Evolutionary conservation across 1,140 invertebrate species (phyloP).

Genomic region (Capitella teleta): DNA sequence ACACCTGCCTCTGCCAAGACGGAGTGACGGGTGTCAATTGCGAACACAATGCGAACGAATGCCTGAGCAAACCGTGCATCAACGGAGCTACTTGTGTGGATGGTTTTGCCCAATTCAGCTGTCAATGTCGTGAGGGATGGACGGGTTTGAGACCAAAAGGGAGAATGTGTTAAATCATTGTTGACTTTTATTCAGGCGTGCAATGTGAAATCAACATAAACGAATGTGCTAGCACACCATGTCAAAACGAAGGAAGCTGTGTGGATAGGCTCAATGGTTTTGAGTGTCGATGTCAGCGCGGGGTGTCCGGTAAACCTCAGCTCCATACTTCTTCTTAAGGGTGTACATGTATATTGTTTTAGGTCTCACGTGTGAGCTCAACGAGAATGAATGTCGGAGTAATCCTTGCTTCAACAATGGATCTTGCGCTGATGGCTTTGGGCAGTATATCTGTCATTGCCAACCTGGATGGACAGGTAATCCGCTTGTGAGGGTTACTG

Average conservation of each 20-base stretch:
- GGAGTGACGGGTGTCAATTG: slow-evolving; percentile 75
- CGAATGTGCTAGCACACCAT: slow-evolving; percentile 16
- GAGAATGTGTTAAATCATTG: too few relatives aligned
- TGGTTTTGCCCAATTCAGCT: slow-evolving; percentile 10
- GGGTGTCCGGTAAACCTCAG: too few relatives aligned
- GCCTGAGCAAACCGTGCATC: background rate
- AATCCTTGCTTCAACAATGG: slow-evolving; percentile 3
- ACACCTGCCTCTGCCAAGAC: slow-evolving; percentile 64
- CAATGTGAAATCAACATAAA: slow-evolving; percentile 83
- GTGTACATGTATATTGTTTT: too few relatives aligned
- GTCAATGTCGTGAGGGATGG: slow-evolving; percentile 17
- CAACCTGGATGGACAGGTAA: too few relatives aligned
- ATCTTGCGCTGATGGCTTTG: slow-evolving; percentile 1
- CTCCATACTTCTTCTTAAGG: too few relatives aligned
- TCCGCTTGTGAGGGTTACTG: too few relatives aligned
- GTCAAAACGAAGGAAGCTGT: slow-evolving; percentile 51
- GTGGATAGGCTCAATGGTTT: slow-evolving; percentile 48
- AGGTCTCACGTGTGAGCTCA: too few relatives aligned
- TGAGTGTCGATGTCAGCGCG: slow-evolving; percentile 13
- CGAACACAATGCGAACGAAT: slow-evolving; percentile 41
- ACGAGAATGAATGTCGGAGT: slow-evolving; percentile 4
- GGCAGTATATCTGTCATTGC: too few relatives aligned
- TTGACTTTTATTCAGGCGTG: slow-evolving; percentile 9
- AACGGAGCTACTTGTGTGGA: slow-evolving; percentile 3
- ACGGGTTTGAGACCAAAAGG: too few relatives aligned